phyloP scores from a whole-genome alignment of 2,113 vertebrate species.

The Phrynosoma platyrhinos region DNA sequence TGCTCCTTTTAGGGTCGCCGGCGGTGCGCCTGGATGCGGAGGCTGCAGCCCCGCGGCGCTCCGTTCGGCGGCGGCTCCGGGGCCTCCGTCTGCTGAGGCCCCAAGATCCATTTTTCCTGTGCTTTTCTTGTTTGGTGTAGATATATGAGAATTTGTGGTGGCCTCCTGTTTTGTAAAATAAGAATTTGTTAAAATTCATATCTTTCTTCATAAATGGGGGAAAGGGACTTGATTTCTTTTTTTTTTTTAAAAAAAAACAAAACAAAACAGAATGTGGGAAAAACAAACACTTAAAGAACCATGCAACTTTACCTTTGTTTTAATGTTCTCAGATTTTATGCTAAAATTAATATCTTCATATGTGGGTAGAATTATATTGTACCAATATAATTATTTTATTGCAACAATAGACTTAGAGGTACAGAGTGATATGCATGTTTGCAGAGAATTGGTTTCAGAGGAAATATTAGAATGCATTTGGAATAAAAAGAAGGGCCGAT shows the following conservation, averaged over 20 bases:
- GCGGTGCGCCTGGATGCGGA: too few species aligned
- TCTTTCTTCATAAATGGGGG: neutral
- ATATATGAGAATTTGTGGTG: neutral
- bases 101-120: neutral
- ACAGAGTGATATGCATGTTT: neutral
- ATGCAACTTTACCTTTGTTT: neutral
- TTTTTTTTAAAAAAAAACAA: neutral
- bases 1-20: too few species aligned
- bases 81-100: too few species aligned
- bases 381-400: neutral
- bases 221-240: neutral
- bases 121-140: neutral
- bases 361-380: too few species aligned
- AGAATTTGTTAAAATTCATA: neutral
- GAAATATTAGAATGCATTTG: neutral
- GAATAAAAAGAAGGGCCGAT: constrained; percentile 19
- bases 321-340: neutral
- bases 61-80: too few species aligned
- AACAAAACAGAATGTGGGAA: neutral
- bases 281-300: neutral
- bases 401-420: neutral
- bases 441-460: neutral
- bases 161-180: neutral
- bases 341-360: too few species aligned
- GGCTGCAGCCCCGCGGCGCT: too few species aligned